A percentile compares a stretch with the other conserved stretches of the same genome.
These are phyloP conservation scores for Falcaria lacertinaria DNA, from an alignment of 2,888 invertebrate genomes.

Conservation along the genomic window DNA sequence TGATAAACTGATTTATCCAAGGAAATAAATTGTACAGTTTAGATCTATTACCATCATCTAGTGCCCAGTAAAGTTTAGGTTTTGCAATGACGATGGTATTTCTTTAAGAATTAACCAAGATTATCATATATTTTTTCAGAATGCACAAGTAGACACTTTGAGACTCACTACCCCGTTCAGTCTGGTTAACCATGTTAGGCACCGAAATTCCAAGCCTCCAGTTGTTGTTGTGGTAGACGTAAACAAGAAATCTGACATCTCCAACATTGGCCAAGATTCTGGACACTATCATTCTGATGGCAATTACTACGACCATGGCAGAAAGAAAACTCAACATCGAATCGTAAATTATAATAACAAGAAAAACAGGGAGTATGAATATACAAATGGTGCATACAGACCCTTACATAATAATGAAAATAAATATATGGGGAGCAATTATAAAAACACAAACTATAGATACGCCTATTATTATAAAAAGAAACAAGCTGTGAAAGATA, in stretches of 20 bases:
- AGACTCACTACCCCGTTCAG: not conserved
- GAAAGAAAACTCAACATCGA: not conserved
- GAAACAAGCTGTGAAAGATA: not conserved
- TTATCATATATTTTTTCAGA: not conserved
- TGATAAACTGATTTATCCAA: too few relatives aligned
- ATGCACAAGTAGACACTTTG: not conserved
- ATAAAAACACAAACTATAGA: too few relatives aligned
- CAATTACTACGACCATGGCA: not conserved
- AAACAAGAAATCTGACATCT: not conserved
- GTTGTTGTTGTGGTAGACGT: not conserved
- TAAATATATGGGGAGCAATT: too few relatives aligned
- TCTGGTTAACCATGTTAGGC: not conserved
- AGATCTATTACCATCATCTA: too few relatives aligned
- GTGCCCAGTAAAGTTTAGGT: too few relatives aligned
- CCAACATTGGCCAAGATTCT: not conserved
- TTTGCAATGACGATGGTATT: too few relatives aligned
- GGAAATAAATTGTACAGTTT: too few relatives aligned
- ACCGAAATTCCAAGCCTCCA: not conserved
- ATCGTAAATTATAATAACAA: not conserved
- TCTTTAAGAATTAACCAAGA: not conserved
- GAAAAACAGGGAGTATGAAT: too few relatives aligned
- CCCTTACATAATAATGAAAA: too few relatives aligned
- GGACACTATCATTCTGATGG: not conserved
- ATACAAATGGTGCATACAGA: too few relatives aligned
- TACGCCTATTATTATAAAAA: too few relatives aligned